Base-by-base conservation (phyloP, 30 jellyfish, hydroid and myxozoan genomes). In the Sanderia malayensis region DNA sequence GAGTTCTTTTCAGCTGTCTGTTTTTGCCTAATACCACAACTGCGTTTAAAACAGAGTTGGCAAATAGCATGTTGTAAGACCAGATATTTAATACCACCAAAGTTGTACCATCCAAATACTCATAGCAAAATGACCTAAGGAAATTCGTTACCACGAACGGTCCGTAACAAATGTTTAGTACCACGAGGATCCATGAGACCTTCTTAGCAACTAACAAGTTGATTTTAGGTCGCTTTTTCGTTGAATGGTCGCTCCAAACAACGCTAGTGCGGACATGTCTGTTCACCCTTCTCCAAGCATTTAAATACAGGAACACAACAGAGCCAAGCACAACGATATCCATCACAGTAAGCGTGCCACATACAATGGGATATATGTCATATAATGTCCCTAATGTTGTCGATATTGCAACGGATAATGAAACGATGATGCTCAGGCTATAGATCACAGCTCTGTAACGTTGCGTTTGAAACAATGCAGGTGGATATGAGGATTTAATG, bases 121-220 rank as follows among this genome's bases (percentile, higher is more conserved):
- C 44, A 24, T 44, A 29, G 23, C 41, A 55, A 67, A 79, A 67
- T 0, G 76, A 25, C n/a, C 44, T 47, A 0, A 70, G 64, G 49
- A 81, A 60, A 34, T 81, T 81, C 18, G 85, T 70, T 11, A 46
- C 44, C 46, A 70, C 63, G 34, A 81, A 81, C 2, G 93, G 93
- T 24, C 93, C 93, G 72, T 81, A 81, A 23, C 93, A 81, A 11
- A 81, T 46, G 31, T 57, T 65, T 15, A 81, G 71, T 22, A 70
- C 77, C 20, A 49, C 28, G 17, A 81, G 59, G 2, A 70, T 70
- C 19, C 73, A 45, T 58, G 93, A 58, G 26, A 81, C 77, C 33
- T 70, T 81, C 80, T 81, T 81, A 1, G 93, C 93, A 62, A 81
- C 44, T 1, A 33, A 27, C 33, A 20, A 76, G 26, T 81, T 63